Base-by-base conservation (phyloP, 1,140 invertebrate species). In the Parasteatoda tepidariorum region DNA sequence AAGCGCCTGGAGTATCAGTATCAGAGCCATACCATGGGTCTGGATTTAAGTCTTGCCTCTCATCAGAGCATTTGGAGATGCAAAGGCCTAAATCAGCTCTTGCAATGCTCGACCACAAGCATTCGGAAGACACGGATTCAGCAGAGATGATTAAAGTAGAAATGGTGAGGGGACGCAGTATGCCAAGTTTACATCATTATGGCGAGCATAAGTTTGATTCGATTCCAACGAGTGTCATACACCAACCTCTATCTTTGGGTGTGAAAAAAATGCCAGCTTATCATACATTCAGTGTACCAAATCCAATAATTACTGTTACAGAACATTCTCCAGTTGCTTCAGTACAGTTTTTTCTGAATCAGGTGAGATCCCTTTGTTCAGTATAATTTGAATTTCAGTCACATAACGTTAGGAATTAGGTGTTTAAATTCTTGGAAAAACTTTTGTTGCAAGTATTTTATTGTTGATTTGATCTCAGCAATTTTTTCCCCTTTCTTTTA, bases 261-360 rank as follows among this genome's bases (percentile, higher is more conserved):
- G 71, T 76, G 3, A 73, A 70, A 26, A 84, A 86, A 78, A 62
- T 79, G 15, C 48, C 74, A 31, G 85, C 71, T 55, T 68, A 84
- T 79, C 76, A 81, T 31, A 84, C 75, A 30, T 79, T 85, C 48
- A 85, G 83, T 64, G 84, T 91, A 0, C 91, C 93, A 55, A 97
- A 97, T 90, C 97, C 97, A 0, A 97, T 98, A 71, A 98, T 98
- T 61, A 98, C 96, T 1, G 96, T 98, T 0, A 98, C 97, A 0
- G 96, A 97, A 88, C 96, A 98, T 87, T 97, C 95, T 0, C 96
- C 96, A 30, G 86, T 87, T 64, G 84, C 86, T 55, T 87, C 87
- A 26, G 85, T 86, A 15, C 86, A 87, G 59, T 87, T 87, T 55
- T 87, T 87, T 74, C n/a, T 87, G 11, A 86, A 86, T 68, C 85